Conservation (phyloP, 1,140 invertebrate genomes). For the Nymphalis io region DNA sequence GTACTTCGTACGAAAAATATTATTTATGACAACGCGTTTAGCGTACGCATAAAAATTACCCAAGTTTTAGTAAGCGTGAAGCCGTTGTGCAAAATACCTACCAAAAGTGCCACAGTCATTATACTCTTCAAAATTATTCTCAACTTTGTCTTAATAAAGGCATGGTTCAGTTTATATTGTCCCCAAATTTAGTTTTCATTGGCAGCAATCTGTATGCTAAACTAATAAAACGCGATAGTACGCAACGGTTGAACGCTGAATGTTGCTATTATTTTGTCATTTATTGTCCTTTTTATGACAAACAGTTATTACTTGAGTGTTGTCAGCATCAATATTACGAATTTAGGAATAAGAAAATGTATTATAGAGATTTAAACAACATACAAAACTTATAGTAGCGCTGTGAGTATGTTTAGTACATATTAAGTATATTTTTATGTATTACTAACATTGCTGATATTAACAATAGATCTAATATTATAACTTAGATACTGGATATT, state of each 20-base stretch:
- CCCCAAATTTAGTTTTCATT: constrained; percentile 3
- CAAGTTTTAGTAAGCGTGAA: constrained; percentile 30
- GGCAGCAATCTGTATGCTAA: constrained; percentile 15
- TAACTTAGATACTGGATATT: no score
- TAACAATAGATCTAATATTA: no score
- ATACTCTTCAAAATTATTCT: background rate
- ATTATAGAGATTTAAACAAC: background rate
- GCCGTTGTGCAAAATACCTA: constrained; percentile 23
- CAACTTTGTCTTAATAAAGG: background rate
- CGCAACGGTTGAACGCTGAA: constrained; percentile 12
- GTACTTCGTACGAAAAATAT: background rate
- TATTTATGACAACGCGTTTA: constrained; percentile 18
- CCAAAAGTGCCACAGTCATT: constrained; percentile 10
- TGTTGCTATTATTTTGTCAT: constrained; percentile 13
- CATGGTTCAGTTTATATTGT: constrained; percentile 4
- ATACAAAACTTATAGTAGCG: no score
- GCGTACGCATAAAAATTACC: constrained; percentile 29
- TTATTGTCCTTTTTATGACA: constrained; percentile 30
- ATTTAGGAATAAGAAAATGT: background rate
- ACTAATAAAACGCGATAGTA: constrained; percentile 17
- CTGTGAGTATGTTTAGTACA: no score
- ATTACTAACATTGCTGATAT: background rate
- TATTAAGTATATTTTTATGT: no score
- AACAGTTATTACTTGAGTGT: constrained; percentile 6
- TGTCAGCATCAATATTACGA: constrained; percentile 6